Evolutionary conservation across 2,888 invertebrate species (phyloP).

Genomic region (Drosophila neotestacea): DNA sequence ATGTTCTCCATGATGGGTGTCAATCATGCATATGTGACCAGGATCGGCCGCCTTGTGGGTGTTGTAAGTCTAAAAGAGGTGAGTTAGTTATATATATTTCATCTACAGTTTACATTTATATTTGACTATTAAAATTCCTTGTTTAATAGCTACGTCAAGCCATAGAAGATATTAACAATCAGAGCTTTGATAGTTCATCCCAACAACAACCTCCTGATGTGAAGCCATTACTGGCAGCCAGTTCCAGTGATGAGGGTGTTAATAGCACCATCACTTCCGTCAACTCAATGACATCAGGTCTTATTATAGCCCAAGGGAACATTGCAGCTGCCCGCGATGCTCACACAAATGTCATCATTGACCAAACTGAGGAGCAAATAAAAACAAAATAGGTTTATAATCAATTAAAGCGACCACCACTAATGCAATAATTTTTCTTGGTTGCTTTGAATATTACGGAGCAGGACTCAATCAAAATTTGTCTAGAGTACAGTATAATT

Average conservation of each 20-base stretch:
- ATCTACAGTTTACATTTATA: background rate
- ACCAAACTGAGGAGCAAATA: slow-evolving; percentile 5
- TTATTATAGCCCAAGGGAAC: background rate
- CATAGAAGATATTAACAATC: slow-evolving; percentile 95
- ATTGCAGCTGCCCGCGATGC: slow-evolving; percentile 1
- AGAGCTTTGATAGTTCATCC: slow-evolving; percentile 86
- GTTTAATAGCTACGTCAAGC: slow-evolving; percentile 90
- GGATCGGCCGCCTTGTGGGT: slow-evolving; percentile 96
- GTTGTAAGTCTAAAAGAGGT: slow-evolving; percentile 98
- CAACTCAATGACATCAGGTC: slow-evolving; percentile 70
- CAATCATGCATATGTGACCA: slow-evolving; percentile 98
- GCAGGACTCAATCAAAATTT: slow-evolving; percentile 41
- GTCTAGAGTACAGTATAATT: slow-evolving; percentile 11
- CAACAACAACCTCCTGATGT: slow-evolving; percentile 69
- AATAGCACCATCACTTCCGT: slow-evolving; percentile 84
- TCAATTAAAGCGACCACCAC: background rate
- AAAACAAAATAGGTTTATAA: slow-evolving; percentile 16
- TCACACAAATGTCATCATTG: slow-evolving; percentile 20
- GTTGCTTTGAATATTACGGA: slow-evolving; percentile 14
- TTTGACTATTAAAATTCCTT: background rate
- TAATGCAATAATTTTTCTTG: background rate
- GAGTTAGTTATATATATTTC: slow-evolving; percentile 45
- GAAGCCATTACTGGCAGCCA: slow-evolving; percentile 65
- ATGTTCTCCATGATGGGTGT: slow-evolving; percentile 98
- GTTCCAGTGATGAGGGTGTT: slow-evolving; percentile 83